Evolutionary conservation across 2,113 vertebrate genomes (phyloP).

Genomic region (Pipa parva): DNA sequence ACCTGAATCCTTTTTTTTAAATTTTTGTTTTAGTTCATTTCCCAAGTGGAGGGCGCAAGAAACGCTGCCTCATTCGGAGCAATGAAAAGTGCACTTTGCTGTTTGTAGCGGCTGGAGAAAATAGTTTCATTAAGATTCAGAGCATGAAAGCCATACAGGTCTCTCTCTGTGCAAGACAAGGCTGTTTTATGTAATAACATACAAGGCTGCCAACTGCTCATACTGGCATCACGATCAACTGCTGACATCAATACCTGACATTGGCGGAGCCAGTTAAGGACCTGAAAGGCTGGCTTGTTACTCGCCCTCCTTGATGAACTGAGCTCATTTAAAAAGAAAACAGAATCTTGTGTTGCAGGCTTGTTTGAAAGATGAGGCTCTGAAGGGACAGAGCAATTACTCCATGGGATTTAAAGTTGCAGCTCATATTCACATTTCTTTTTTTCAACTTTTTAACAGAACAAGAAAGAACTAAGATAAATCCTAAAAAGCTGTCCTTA

Average conservation of each 20-base stretch:
- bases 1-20: slow-evolving; percentile 1
- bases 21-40: slow-evolving; percentile 8
- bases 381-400: neutral
- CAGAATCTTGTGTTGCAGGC: slow-evolving; percentile 24
- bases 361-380: slow-evolving; percentile 23
- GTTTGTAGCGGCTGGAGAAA: slow-evolving; percentile 3
- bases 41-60: slow-evolving; percentile 8
- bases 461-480: no score
- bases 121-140: slow-evolving; percentile 19
- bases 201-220: slow-evolving; percentile 22
- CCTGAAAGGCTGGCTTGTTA: slow-evolving; percentile 25
- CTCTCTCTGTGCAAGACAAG: slow-evolving; percentile 37
- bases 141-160: slow-evolving; percentile 21
- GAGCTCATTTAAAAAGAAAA: slow-evolving; percentile 33
- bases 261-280: slow-evolving; percentile 17
- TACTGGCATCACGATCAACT: slow-evolving; percentile 21
- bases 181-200: slow-evolving; percentile 16
- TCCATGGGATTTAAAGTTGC: neutral
- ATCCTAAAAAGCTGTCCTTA: no score
- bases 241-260: slow-evolving; percentile 39
- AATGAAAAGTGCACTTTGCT: slow-evolving; percentile 20
- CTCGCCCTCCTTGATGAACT: slow-evolving; percentile 27
- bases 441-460: no score
- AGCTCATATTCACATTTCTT: neutral
- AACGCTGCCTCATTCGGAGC: slow-evolving; percentile 3